Evolutionary conservation across 2,113 vertebrate species (phyloP).

Genomic region (Polypterus bichir): DNA sequence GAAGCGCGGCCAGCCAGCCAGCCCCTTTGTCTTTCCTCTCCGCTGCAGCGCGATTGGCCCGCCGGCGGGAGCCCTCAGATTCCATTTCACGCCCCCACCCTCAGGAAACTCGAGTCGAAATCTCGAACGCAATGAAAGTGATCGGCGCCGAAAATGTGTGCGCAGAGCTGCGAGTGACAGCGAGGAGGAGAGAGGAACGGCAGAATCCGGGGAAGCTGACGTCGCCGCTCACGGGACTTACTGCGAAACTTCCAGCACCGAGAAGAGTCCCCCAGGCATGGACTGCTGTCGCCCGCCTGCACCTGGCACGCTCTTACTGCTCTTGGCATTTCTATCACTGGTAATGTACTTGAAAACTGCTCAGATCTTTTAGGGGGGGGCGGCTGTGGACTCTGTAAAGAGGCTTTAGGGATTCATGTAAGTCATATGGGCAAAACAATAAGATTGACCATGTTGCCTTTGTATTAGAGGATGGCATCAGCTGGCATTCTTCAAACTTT

Average conservation of each 20-base stretch:
- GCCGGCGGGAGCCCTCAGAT: conserved; percentile 45
- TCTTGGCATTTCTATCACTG: conserved; percentile 47
- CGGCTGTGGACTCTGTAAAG: too few species aligned
- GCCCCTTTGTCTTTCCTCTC: conserved; percentile 30
- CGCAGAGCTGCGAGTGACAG: conserved; percentile 47
- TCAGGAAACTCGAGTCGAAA: conserved; percentile 40
- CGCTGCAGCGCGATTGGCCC: conserved; percentile 65
- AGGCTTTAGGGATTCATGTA: too few species aligned
- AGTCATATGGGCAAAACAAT: too few species aligned
- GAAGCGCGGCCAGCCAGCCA: conserved; percentile 25
- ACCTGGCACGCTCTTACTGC: conserved; percentile 36
- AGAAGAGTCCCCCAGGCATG: conserved; percentile 30
- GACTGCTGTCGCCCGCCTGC: conserved; percentile 42
- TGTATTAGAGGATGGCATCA: too few species aligned
- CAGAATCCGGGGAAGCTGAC: conserved; percentile 12
- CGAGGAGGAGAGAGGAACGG: conserved; percentile 28
- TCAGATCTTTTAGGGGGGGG: not conserved
- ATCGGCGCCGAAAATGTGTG: conserved; percentile 41
- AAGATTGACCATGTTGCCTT: too few species aligned
- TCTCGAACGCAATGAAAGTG: conserved; percentile 57
- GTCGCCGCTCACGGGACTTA: conserved; percentile 29
- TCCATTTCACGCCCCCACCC: conserved; percentile 39
- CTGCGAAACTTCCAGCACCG: not conserved
- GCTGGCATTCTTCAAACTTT: too few species aligned
- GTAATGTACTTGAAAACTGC: conserved; percentile 32